Base-by-base conservation (phyloP, 2,797 vertebrate genomes). In the Paratrypauchen microcephalus region DNA sequence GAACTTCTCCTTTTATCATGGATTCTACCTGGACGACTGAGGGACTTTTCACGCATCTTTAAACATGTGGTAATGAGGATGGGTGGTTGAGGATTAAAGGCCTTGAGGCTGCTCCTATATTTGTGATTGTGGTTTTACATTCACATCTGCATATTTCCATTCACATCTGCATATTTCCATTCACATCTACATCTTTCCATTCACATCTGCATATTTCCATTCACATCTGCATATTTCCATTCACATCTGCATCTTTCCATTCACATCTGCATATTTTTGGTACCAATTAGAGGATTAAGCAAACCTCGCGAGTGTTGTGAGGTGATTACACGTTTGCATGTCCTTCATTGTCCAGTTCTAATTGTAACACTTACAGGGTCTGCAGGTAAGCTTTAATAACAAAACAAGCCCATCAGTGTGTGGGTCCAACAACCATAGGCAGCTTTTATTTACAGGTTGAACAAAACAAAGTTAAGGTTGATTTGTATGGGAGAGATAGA, bases 281-380 rank as follows among this genome's bases (percentile, higher is more conserved):
- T 70, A 56, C n/a, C 70, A 48, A 75, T 73, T 63, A 69, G 28
- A 79, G 50, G 68, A 79, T 67, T 58, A 73, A 36, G 24, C 18
- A 12, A 72, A 76, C 30, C 69, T 66, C 39, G 0, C 0, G 55
- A 45, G 18, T 78, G 66, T 41, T 55, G 12, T 39, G 65, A 52
- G 56, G 23, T 79, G 66, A 81, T 68, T 73, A 75, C 9, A 71
- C 41, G 48, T 56, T 72, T 64, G 23, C 30, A 58, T 75, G 50
- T 71, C 47, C 55, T 74, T 79, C 67, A 66, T 56, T 59, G 64
- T 32, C 57, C 69, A 19, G 21, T 64, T 48, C 64, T 71, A 32
- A 58, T 65, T 26, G 24, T 26, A 26, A 26, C 24, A 26, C 2
- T 26, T 26, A 26, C 24, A 26, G 24, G 24, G 24, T 26, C 24